A percentile compares a stretch with the other conserved stretches of the same genome.
phyloP scores from a whole-genome alignment of 2,797 vertebrate genomes.

The Lutjanus campechanus region DNA sequence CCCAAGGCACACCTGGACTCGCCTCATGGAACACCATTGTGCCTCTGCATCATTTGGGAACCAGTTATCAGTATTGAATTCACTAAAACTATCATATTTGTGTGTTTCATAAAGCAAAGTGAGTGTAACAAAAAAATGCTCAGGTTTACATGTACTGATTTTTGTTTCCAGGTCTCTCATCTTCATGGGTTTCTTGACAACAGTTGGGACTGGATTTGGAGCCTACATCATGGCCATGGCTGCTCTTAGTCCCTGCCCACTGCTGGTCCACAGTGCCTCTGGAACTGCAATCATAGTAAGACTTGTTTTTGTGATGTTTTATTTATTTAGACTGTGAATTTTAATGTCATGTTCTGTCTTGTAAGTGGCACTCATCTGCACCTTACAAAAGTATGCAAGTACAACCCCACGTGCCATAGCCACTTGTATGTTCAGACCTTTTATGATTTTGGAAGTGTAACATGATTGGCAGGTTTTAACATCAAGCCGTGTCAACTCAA shows the following conservation, averaged over 20 bases:
- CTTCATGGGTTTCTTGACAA: slow-evolving; percentile 82
- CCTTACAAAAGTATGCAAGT: slow-evolving; percentile 7
- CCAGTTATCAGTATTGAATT: background rate
- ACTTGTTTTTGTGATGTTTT: slow-evolving; percentile 12
- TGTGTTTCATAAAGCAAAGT: background rate
- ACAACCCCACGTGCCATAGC: background rate
- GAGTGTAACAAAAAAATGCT: background rate
- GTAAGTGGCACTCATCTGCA: background rate
- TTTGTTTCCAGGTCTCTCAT: slow-evolving; percentile 82
- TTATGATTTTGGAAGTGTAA: background rate
- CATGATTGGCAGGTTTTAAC: slow-evolving; percentile 12
- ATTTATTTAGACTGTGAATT: background rate
- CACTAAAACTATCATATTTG: background rate
- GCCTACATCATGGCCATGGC: slow-evolving; percentile 89
- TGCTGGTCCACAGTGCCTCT: slow-evolving; percentile 76
- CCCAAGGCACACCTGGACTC: too few relatives aligned
- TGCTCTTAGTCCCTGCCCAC: slow-evolving; percentile 88
- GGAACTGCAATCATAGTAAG: slow-evolving; percentile 87
- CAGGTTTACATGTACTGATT: background rate
- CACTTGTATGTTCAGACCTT: background rate
- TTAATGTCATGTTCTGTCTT: background rate
- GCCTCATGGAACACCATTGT: too few relatives aligned
- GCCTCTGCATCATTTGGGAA: too few relatives aligned
- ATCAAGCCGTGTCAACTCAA: background rate
- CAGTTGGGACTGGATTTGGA: slow-evolving; percentile 84